Evolutionary conservation across 2,888 invertebrate genomes (phyloP), one percentile per base, ranked within the genome.

Genomic region (Nebria brevicollis): DNA sequence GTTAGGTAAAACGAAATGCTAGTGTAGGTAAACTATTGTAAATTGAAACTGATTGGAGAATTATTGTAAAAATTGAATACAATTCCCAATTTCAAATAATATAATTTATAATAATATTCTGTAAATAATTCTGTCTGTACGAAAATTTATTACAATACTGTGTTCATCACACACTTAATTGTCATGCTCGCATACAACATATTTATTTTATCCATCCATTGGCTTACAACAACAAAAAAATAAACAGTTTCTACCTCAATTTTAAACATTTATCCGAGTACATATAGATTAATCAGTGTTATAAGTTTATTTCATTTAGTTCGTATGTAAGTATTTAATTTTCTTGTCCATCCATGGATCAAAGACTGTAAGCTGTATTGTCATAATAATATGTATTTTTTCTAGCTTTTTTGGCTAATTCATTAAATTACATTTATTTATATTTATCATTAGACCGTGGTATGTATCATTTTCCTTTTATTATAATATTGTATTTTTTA

Each of bases 161-260:
- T 79, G 79, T 78, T 66, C 72, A 65, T 65, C 68, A 25, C 65
- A 68, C 75, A 81, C 83, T 83, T 82, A 82, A 82, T 77, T 81
- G 77, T 82, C 77, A 82, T 75, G 73, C 82, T 82, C 73, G 26
- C 78, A 80, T 73, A 84, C 76, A 64, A 73, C 77, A 80, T 78
- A 75, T 80, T 81, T 77, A 81, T 81, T 73, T 66, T 66, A 54
- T 68, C 73, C 75, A 75, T 73, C 65, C 72, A 73, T 74, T 79
- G 66, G 74, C 66, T 68, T 79, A 68, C 72, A 78, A 64, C 20
- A 20, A 73, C 66, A 75, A 68, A 74, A 73, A 79, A 79, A 75
- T 66, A 85, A 86, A 87, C 87, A 88, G 88, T 87, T 88, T 87
- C 88, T 88, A 88, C 88, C 88, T 88, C 88, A 88, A 86, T 86